Evolutionary conservation across 1,140 invertebrate species (phyloP).

Genomic region (Portunus trituberculatus): DNA sequence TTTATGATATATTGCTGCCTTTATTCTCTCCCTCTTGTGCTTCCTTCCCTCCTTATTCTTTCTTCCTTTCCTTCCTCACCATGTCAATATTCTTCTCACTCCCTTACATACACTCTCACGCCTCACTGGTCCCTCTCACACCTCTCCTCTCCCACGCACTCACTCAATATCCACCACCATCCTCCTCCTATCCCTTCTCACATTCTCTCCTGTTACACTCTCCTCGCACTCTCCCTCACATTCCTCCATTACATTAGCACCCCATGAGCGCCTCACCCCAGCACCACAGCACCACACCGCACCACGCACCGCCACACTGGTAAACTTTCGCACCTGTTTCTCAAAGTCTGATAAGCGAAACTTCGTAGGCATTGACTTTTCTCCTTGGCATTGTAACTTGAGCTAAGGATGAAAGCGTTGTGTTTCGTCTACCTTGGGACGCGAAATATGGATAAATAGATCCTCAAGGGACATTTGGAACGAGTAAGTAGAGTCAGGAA

Average conservation of each 20-base stretch:
- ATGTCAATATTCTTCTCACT: no score
- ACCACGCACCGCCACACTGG: neutral
- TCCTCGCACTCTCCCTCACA: neutral
- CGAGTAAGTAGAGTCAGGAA: neutral
- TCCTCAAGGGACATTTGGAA: no score
- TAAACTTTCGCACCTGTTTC: neutral
- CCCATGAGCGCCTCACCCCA: no score
- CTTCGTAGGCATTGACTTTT: neutral
- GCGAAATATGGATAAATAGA: neutral
- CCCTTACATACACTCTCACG: no score
- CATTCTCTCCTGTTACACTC: neutral
- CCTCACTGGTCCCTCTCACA: neutral
- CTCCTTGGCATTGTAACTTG: neutral
- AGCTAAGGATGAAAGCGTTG: neutral
- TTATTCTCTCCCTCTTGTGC: neutral
- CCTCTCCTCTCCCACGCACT: neutral
- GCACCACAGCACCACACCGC: no score
- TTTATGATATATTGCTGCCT: neutral
- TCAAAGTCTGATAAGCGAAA: neutral
- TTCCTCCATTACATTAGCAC: no score
- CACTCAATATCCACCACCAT: neutral
- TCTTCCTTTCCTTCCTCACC: neutral
- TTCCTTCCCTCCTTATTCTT: neutral
- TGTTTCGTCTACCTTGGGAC: neutral
- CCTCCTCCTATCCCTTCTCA: neutral